Percentiles rank a stretch among this genome's conserved stretches.
These are phyloP conservation scores for Umimayanthus chanpuru DNA, from an alignment of 92 coral and sea anemone species.

Conservation along the genomic window DNA sequence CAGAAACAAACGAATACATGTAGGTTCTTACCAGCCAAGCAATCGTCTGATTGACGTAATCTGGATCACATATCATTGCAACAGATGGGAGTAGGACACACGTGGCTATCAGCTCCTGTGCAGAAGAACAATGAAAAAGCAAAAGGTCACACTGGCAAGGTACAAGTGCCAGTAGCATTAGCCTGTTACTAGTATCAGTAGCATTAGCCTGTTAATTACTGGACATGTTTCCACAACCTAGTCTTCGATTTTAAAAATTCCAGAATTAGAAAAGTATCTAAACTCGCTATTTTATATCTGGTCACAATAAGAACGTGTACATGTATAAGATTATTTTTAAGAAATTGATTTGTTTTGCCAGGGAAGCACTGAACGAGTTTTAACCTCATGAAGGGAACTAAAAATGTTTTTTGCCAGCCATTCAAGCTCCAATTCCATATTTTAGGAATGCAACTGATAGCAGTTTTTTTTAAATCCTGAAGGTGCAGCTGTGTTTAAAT, in stretches of 20 bases:
- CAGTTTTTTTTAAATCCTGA: too few species aligned
- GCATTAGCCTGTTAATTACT: too few species aligned
- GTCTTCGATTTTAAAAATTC: too few species aligned
- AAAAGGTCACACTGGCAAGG: not conserved
- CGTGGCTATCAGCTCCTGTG: conserved; percentile 88
- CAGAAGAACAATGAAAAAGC: not conserved
- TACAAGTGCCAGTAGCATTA: too few species aligned
- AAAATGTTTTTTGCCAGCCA: too few species aligned
- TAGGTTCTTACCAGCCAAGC: conserved; percentile 85
- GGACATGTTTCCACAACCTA: too few species aligned
- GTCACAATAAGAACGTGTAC: not conserved
- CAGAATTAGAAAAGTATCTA: too few species aligned
- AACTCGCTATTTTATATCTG: not conserved
- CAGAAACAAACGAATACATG: not conserved
- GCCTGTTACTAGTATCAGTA: too few species aligned
- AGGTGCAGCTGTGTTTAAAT: too few species aligned
- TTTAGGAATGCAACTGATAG: too few species aligned
- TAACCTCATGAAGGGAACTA: too few species aligned
- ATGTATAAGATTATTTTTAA: not conserved
- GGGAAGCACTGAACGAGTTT: not conserved
- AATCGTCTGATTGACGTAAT: conserved; percentile 87
- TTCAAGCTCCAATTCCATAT: too few species aligned
- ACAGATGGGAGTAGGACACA: conserved; percentile 88
- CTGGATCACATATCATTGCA: conserved; percentile 91
- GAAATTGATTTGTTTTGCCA: not conserved